Conservation (phyloP, 2,888 invertebrate genomes). For the Heteromurus nitidus region DNA sequence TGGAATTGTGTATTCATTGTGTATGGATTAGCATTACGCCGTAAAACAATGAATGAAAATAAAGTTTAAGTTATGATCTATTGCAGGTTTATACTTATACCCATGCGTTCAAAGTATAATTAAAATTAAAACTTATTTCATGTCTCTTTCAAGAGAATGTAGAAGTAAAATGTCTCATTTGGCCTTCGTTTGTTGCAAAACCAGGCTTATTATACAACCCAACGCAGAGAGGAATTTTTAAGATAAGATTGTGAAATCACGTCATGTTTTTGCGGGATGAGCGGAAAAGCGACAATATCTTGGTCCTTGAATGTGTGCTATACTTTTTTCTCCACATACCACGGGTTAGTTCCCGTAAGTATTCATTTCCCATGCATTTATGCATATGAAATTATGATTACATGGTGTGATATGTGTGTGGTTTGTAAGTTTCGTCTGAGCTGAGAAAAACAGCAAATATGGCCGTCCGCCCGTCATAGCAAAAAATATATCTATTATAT, state of each 20-base stretch:
- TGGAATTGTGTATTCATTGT: no score
- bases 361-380: conserved; percentile 43
- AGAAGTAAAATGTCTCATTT: background rate
- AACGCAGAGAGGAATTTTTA: background rate
- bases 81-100: no score
- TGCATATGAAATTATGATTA: conserved; percentile 49
- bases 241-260: conserved; percentile 49
- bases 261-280: conserved; percentile 31
- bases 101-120: no score
- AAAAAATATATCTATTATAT: no score
- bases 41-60: no score
- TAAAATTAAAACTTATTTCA: conserved; percentile 38
- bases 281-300: conserved; percentile 58
- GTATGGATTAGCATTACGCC: no score
- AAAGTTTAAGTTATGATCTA: no score
- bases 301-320: no score
- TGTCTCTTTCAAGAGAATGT: background rate
- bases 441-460: conserved; percentile 56
- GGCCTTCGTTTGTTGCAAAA: no score
- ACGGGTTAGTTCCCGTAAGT: background rate
- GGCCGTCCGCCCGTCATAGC: no score
- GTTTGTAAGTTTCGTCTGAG: conserved; percentile 23
- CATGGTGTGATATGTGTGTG: conserved; percentile 34
- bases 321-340: background rate
- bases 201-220: no score